Evolutionary conservation across 2,113 vertebrate species (phyloP).

Genomic region (Peucedramus taeniatus): DNA sequence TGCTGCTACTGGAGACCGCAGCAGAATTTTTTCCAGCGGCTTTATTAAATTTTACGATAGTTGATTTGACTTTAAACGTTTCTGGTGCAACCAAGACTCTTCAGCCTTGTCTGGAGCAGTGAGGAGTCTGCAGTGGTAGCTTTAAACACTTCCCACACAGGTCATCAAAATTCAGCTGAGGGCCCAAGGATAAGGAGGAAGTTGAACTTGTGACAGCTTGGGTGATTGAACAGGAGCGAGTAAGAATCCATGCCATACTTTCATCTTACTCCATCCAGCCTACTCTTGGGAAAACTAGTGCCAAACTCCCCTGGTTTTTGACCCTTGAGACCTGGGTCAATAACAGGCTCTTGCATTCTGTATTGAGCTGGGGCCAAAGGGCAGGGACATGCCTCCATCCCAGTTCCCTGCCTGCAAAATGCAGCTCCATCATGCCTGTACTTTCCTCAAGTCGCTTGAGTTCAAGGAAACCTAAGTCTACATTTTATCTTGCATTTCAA

Average conservation of each 20-base stretch:
- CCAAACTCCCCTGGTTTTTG: not conserved
- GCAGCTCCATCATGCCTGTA: not conserved
- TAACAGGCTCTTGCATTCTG: not conserved
- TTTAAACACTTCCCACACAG: not conserved
- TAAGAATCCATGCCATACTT: not conserved
- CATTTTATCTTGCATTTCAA: constrained; percentile 35
- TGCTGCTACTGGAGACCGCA: not conserved
- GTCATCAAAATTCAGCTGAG: not conserved
- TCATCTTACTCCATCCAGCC: not conserved
- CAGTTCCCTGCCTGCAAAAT: not conserved
- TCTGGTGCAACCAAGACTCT: not conserved
- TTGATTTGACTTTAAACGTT: not conserved
- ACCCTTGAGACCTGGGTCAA: not conserved
- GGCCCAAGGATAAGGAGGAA: not conserved
- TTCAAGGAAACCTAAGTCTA: not conserved
- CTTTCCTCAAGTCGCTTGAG: not conserved
- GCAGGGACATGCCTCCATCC: not conserved
- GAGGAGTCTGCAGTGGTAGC: not conserved
- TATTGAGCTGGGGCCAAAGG: not conserved
- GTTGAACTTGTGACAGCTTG: accelerated
- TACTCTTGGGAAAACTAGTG: not conserved
- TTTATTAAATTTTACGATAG: not conserved
- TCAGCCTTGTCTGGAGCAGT: not conserved
- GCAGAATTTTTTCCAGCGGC: not conserved
- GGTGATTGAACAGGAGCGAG: not conserved